A percentile compares a stretch with the other conserved stretches of the same genome.
Evolutionary conservation across 2,888 invertebrate species (phyloP).

Genomic region (Lepidochitona cinerea): DNA sequence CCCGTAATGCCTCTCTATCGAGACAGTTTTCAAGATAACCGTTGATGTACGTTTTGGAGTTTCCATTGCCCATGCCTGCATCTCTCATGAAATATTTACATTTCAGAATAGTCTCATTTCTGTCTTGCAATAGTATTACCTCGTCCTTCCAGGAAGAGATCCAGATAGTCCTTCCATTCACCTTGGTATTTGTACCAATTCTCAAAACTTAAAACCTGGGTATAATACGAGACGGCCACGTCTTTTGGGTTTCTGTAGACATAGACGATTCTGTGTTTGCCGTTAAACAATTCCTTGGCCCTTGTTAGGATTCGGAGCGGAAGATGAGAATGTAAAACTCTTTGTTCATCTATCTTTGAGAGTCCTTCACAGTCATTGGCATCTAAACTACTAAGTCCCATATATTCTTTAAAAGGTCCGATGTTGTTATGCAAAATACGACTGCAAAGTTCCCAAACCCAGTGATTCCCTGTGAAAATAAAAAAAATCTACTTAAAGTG

Average conservation of each 20-base stretch:
- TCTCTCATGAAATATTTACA: too few species aligned
- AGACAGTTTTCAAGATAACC: too few species aligned
- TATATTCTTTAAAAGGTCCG: not conserved
- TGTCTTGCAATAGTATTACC: too few species aligned
- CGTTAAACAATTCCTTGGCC: slow-evolving; percentile 10
- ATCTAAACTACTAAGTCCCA: slow-evolving; percentile 26
- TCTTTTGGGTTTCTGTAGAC: slow-evolving; percentile 30
- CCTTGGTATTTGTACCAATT: not conserved
- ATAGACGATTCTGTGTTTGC: slow-evolving; percentile 22
- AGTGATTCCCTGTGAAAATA: not conserved
- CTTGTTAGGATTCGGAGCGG: slow-evolving; percentile 27
- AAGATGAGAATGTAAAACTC: slow-evolving; percentile 36
- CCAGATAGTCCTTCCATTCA: not conserved
- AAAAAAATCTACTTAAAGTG: too few species aligned
- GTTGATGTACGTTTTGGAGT: too few species aligned
- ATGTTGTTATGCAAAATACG: not conserved
- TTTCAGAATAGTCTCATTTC: too few species aligned
- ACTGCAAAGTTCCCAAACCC: not conserved
- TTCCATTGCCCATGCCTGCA: too few species aligned
- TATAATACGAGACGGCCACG: slow-evolving; percentile 30
- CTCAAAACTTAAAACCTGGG: slow-evolving; percentile 2
- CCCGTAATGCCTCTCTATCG: too few species aligned
- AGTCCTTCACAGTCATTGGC: slow-evolving; percentile 14
- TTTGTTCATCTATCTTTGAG: slow-evolving; percentile 24
- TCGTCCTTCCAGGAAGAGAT: slow-evolving; percentile 10